phyloP scores from a whole-genome alignment of 2,797 vertebrate genomes.

The Phrynocephalus forsythii region DNA sequence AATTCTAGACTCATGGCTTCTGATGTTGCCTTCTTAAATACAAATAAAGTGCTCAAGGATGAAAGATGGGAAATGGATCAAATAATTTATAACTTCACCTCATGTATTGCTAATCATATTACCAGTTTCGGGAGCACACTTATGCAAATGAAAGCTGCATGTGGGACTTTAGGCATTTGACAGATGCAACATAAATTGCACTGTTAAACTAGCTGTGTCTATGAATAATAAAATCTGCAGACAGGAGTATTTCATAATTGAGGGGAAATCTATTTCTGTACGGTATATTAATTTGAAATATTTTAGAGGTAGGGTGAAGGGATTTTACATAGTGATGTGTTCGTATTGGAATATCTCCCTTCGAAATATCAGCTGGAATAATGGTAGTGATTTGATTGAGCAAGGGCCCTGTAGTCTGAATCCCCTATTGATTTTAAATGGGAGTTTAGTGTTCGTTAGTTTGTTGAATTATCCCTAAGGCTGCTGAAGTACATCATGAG shows the following conservation, averaged over 20 bases:
- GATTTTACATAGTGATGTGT: conserved; percentile 11
- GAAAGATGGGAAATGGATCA: conserved; percentile 33
- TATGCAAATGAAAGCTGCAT: conserved; percentile 23
- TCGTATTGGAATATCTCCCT: conserved; percentile 23
- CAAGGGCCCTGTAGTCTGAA: not conserved
- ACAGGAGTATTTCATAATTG: conserved; percentile 38
- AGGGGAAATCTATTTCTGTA: conserved; percentile 39
- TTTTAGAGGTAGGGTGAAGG: not conserved
- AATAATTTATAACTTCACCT: conserved; percentile 34
- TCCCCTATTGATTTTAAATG: conserved; percentile 15
- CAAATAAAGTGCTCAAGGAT: not conserved
- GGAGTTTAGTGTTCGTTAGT: conserved; percentile 1
- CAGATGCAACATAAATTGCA: conserved; percentile 46
- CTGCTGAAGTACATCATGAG: conserved; percentile 2
- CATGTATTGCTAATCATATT: conserved; percentile 35
- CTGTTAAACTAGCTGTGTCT: conserved; percentile 37
- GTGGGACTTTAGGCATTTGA: conserved; percentile 37
- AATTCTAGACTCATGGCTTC: not conserved
- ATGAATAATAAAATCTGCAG: conserved; percentile 45
- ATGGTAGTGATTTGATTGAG: not conserved
- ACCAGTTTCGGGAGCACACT: conserved; percentile 24
- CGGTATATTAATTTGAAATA: conserved; percentile 44
- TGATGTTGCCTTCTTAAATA: conserved; percentile 11
- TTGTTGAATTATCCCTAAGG: conserved; percentile 22
- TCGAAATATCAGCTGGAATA: conserved; percentile 25